phyloP scores from a whole-genome alignment of 2,797 vertebrate species.

The Gymnoscopelus microlampas region DNA sequence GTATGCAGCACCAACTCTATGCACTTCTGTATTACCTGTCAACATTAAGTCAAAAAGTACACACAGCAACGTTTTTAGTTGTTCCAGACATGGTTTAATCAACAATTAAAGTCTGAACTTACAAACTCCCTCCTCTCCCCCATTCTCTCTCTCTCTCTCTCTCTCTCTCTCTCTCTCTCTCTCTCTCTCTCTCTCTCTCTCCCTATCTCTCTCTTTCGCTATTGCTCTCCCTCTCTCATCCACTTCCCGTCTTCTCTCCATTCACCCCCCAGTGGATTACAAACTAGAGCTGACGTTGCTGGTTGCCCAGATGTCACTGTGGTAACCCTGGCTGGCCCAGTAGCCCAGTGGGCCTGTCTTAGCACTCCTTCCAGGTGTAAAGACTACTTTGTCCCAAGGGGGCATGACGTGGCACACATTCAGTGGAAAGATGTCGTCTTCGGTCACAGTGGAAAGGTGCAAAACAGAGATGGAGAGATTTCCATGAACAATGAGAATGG shows the following conservation, averaged over 20 bases:
- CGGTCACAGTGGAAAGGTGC: constrained; percentile 50
- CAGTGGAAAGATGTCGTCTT: constrained; percentile 42
- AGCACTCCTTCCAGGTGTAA: constrained; percentile 33
- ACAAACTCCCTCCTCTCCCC: too few relatives aligned
- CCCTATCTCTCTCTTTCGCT: constrained; percentile 17
- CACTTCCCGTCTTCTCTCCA: not conserved
- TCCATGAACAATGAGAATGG: constrained; percentile 10
- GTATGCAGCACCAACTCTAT: not conserved
- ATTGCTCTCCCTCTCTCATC: not conserved
- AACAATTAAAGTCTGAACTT: too few relatives aligned
- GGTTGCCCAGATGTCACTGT: constrained; percentile 63
- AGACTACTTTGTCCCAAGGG: constrained; percentile 36
- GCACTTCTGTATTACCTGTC: constrained; percentile 8
- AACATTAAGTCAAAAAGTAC: constrained; percentile 31
- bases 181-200: constrained; percentile 2
- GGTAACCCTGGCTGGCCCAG: constrained; percentile 46
- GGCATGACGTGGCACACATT: constrained; percentile 20
- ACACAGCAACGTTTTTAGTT: too few relatives aligned
- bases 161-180: not conserved
- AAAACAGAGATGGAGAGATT: not conserved
- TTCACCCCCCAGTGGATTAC: constrained; percentile 33
- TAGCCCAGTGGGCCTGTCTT: constrained; percentile 25
- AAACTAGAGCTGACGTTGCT: constrained; percentile 25
- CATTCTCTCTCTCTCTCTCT: too few relatives aligned
- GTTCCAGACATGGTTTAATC: too few relatives aligned